A percentile compares a stretch with the other conserved stretches of the same genome.
These are phyloP conservation scores for Oenanthe melanoleuca DNA, from an alignment of 2,113 vertebrate species.

Conservation along the genomic window DNA sequence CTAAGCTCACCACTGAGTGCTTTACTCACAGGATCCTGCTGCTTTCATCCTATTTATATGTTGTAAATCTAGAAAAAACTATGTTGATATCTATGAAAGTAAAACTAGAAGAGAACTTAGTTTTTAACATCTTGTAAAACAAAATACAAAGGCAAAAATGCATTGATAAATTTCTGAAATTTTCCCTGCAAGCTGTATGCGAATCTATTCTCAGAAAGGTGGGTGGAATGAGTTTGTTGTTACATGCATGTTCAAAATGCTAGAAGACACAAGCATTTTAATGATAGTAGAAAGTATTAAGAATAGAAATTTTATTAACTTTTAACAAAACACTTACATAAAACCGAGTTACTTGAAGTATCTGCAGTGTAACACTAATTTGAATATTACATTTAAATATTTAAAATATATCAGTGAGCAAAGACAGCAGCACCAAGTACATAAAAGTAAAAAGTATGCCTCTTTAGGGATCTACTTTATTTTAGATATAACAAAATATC, in stretches of 20 bases:
- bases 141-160: not conserved
- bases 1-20: not conserved
- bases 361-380: not conserved
- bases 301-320: not conserved
- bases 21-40: not conserved
- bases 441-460: not conserved
- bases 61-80: not conserved
- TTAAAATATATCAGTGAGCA: not conserved
- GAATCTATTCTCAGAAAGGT: not conserved
- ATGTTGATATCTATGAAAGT: not conserved
- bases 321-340: not conserved
- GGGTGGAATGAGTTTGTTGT: not conserved
- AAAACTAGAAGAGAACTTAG: not conserved
- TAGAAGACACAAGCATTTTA: rapidly evolving
- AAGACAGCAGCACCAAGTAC: not conserved
- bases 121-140: not conserved
- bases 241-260: not conserved
- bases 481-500: not conserved
- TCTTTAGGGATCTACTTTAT: not conserved
- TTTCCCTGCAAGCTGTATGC: not conserved
- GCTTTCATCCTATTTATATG: not conserved
- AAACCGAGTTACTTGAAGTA: not conserved
- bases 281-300: not conserved
- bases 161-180: not conserved
- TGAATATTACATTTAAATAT: not conserved